Evolutionary conservation across 92 coral and sea anemone genomes (phyloP).

Genomic region (Porites evermanni): DNA sequence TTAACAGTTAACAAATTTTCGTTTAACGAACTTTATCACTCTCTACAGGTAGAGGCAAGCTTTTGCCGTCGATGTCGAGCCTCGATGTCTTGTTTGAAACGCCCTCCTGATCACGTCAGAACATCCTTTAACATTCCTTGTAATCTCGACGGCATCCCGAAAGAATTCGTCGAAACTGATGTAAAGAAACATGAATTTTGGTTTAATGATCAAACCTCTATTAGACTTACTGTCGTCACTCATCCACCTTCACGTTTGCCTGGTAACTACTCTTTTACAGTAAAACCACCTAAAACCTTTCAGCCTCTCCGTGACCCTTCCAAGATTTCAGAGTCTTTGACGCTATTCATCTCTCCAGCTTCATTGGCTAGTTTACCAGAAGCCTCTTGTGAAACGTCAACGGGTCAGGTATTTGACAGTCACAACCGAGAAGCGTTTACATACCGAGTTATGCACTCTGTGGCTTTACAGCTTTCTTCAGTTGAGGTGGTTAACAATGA

Average conservation of each 20-base stretch:
- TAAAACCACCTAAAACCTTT: not conserved
- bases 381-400: not conserved
- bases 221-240: not conserved
- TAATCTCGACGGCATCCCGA: too few species aligned
- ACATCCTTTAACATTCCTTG: too few species aligned
- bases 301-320: not conserved
- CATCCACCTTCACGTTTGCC: not conserved
- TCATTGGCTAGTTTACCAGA: not conserved
- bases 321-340: not conserved
- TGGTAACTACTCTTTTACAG: not conserved
- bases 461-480: slow-evolving; percentile 61
- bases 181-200: too few species aligned
- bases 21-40: too few species aligned
- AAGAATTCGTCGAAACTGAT: too few species aligned
- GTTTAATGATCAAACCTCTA: not conserved
- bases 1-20: too few species aligned
- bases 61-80: too few species aligned
- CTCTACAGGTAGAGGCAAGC: too few species aligned
- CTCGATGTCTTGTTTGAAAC: too few species aligned
- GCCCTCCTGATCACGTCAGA: too few species aligned
- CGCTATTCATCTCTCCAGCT: not conserved
- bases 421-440: not conserved
- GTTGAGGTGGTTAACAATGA: slow-evolving; percentile 69
- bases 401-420: not conserved
- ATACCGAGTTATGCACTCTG: slow-evolving; percentile 75